phyloP scores from a whole-genome alignment of 2,113 vertebrate species.

The Corapipo altera region DNA sequence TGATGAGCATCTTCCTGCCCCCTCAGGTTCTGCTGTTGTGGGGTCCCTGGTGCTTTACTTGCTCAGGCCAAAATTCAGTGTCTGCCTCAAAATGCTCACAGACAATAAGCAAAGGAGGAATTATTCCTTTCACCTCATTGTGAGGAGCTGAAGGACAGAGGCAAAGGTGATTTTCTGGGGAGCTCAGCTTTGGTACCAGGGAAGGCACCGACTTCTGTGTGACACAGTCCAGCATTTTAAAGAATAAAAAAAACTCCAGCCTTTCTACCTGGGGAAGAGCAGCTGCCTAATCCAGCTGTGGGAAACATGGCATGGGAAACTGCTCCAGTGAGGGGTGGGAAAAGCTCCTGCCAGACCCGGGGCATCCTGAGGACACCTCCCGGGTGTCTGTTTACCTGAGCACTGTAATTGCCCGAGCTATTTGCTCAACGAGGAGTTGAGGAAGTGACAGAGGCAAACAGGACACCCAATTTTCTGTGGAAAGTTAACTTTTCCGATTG shows the following conservation, averaged over 20 bases:
- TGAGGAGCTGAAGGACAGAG: background rate
- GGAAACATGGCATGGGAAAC: background rate
- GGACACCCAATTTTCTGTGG: constrained; percentile 30
- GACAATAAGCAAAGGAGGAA: background rate
- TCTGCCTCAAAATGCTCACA: background rate
- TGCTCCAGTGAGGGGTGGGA: background rate
- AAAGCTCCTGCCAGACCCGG: background rate
- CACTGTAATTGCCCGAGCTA: background rate
- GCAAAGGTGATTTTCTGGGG: background rate
- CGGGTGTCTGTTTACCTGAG: background rate
- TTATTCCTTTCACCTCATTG: background rate
- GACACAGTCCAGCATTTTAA: background rate
- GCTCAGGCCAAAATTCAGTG: background rate
- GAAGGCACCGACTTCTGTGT: background rate
- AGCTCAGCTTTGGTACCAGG: background rate
- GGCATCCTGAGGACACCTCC: background rate
- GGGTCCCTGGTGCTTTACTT: background rate
- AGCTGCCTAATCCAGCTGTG: background rate
- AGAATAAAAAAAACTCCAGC: background rate
- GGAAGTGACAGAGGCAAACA: constrained; percentile 15
- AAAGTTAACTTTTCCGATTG: constrained; percentile 71
- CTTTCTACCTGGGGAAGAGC: background rate
- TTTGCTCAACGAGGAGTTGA: background rate
- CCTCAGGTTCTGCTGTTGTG: background rate
- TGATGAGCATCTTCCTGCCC: background rate